These are phyloP conservation scores for Agrotis exclamationis DNA, from an alignment of 2,888 invertebrate species.

Conservation along the genomic window DNA sequence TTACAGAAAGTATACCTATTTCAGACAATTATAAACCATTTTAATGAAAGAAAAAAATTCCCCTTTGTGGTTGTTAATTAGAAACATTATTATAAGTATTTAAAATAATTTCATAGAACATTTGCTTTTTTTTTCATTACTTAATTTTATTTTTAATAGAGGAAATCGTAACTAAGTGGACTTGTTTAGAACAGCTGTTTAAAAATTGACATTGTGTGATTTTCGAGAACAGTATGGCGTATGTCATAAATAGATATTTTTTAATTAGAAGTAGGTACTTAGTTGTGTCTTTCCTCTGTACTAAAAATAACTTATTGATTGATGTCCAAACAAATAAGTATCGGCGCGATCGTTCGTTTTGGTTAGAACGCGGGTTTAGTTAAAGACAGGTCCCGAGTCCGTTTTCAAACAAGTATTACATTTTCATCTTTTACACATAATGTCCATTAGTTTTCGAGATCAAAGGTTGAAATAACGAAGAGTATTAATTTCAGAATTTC, in stretches of 20 bases:
- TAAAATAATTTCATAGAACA: slow-evolving; percentile 5
- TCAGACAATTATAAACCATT: not conserved
- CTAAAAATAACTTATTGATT: slow-evolving; percentile 1
- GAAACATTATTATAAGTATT: not conserved
- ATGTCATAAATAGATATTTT: too few relatives aligned
- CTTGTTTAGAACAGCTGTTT: too few relatives aligned
- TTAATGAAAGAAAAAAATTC: not conserved
- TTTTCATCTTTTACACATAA: not conserved
- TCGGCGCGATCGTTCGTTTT: not conserved
- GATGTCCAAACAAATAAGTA: too few relatives aligned
- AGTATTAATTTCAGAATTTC: slow-evolving; percentile 53
- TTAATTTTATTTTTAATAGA: not conserved
- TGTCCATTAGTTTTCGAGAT: slow-evolving; percentile 40
- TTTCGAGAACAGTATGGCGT: too few relatives aligned
- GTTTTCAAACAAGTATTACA: not conserved
- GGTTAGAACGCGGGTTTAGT: not conserved
- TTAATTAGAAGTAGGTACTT: too few relatives aligned
- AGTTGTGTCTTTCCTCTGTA: not conserved
- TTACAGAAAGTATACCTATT: slow-evolving; percentile 6
- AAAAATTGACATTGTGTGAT: too few relatives aligned
- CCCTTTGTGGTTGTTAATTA: too few relatives aligned
- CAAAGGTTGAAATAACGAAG: slow-evolving; percentile 25
- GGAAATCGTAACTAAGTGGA: not conserved
- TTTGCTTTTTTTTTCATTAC: not conserved
- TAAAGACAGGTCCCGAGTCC: too few relatives aligned